Conservation (phyloP, 2,888 invertebrate genomes). For the Sussaba pulchella region DNA sequence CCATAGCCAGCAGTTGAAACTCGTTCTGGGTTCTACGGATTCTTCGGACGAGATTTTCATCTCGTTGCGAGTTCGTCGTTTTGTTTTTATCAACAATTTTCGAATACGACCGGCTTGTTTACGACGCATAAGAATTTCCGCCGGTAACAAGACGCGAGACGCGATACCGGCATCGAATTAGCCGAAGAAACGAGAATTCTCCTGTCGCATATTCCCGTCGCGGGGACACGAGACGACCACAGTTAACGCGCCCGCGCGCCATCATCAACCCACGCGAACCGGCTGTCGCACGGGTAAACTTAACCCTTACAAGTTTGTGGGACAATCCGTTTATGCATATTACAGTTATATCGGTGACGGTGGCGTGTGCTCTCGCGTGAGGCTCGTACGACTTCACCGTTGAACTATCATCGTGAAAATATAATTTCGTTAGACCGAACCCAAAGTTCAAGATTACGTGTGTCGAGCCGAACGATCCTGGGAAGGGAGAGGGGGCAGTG, state of each 20-base stretch:
- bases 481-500: too few relatives aligned
- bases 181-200: conserved; percentile 25
- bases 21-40: too few relatives aligned
- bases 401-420: conserved; percentile 80
- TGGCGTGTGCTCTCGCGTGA: conserved; percentile 69
- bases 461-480: conserved; percentile 60
- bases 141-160: too few relatives aligned
- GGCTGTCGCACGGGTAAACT: conserved; percentile 80
- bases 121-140: too few relatives aligned
- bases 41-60: too few relatives aligned
- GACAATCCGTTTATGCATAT: conserved; percentile 84
- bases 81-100: too few relatives aligned
- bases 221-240: conserved; percentile 12
- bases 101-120: too few relatives aligned
- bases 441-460: conserved; percentile 82
- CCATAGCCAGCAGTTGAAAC: too few relatives aligned
- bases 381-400: conserved; percentile 81
- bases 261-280: conserved; percentile 59
- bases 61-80: too few relatives aligned
- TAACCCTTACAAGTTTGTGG: conserved; percentile 84
- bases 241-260: not conserved
- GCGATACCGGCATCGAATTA: conserved; percentile 21
- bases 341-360: conserved; percentile 77
- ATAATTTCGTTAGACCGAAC: conserved; percentile 79
- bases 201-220: conserved; percentile 4